A percentile compares a stretch with the other conserved stretches of the same genome.
phyloP scores from a whole-genome alignment of 2,113 vertebrate genomes.

The Campylorhamphus procurvoides region DNA sequence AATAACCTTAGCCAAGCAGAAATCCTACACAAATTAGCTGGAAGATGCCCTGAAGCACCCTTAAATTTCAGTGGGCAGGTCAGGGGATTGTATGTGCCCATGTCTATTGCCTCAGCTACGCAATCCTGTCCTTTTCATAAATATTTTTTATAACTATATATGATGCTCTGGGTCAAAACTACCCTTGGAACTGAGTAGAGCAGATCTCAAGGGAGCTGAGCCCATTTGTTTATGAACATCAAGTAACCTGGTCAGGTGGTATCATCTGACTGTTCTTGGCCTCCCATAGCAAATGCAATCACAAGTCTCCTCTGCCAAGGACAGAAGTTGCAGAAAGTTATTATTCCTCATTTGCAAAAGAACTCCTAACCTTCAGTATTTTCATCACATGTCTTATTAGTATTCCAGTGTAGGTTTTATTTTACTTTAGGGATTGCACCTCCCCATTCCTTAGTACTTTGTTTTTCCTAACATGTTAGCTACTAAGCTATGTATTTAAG shows the following conservation, averaged over 20 bases:
- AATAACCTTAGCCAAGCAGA: background rate
- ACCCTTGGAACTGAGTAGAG: background rate
- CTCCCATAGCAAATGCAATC: background rate
- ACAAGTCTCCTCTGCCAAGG: background rate
- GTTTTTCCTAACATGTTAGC: constrained; percentile 14
- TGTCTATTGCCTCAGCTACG: background rate
- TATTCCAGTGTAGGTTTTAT: constrained; percentile 47
- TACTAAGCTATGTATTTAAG: background rate
- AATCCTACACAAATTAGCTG: background rate
- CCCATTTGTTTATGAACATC: background rate
- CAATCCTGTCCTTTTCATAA: background rate
- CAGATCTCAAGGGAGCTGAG: background rate
- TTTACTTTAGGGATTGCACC: constrained; percentile 69
- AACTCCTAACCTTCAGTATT: constrained; percentile 34
- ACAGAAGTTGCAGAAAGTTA: background rate
- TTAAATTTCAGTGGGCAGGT: background rate
- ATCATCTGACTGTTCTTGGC: background rate
- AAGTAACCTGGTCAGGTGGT: background rate
- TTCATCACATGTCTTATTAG: constrained; percentile 34
- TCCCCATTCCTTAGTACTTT: constrained; percentile 69
- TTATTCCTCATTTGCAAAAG: background rate
- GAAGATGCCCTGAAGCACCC: background rate
- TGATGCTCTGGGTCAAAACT: background rate
- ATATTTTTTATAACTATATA: background rate
- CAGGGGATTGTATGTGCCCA: background rate